Evolutionary conservation across 2,113 vertebrate genomes (phyloP), one percentile per base, ranked within the genome.

Genomic region (Centropus bengalensis): DNA sequence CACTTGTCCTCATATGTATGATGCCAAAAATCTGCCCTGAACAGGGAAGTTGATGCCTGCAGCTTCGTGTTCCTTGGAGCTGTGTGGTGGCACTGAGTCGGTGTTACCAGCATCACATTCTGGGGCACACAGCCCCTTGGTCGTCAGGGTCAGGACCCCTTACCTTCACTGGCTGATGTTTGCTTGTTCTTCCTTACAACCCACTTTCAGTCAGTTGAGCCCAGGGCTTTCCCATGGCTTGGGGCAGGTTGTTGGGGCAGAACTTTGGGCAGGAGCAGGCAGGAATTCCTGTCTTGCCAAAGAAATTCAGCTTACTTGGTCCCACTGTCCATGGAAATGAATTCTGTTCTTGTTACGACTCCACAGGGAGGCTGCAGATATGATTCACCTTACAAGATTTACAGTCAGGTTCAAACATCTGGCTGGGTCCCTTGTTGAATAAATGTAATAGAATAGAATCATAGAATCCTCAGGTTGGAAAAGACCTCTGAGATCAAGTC

Each of bases 61-160:
- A 55, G 63, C 21, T 84, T 51, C 47, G 33, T 30, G 10, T 32
- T 12, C 26, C 16, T 1, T 0, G 0, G 52, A 58, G 4, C 1
- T 0, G 0, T 27, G 60, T 2, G 6, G 3, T 30, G 28, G 51
- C 10, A 0, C 45, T 27, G 71, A 9, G 11, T 20, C 0, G 3
- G 20, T 22, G 7, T 67, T 19, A 14, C 6, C 36, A 14, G 45
- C 0, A 1, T 54, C 49, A 13, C 19, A 16, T 10, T 38, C 15
- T 49, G 68, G 60, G 49, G 47, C 3, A 1, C 20, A 5, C 22
- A 63, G 30, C 27, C 24, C 22, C 60, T 49, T 54, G 66, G 74
- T 28, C 27, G 4, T 54, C 36, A 16, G 45, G 32, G 30, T 26
- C 19, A 36, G 42, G 21, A 20, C 8, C 9, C 6, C 9, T 68